Conservation (phyloP, 2,797 vertebrate species). For the Eleutherodactylus coqui region DNA sequence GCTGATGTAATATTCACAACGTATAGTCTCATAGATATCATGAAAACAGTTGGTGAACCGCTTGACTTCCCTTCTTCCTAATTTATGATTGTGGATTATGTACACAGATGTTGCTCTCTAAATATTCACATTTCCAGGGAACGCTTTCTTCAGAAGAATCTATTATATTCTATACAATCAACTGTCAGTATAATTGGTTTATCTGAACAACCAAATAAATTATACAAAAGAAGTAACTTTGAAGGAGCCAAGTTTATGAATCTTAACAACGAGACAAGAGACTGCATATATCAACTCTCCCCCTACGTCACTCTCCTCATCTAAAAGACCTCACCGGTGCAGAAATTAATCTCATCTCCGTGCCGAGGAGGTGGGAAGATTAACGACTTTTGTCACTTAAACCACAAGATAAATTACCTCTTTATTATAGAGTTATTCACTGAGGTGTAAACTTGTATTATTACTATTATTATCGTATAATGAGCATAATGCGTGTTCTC, state of each 20-base stretch:
- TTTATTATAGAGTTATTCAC: neutral
- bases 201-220: neutral
- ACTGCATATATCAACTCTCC: neutral
- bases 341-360: neutral
- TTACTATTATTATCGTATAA: neutral
- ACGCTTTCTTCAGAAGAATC: neutral
- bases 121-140: conserved; percentile 18
- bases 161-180: neutral
- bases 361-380: neutral
- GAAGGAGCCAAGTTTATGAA: neutral
- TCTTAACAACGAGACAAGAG: neutral
- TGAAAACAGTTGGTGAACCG: neutral
- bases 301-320: neutral
- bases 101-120: neutral
- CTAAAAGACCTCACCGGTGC: neutral
- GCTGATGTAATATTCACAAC: neutral
- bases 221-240: conserved; percentile 11
- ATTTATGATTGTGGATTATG: neutral
- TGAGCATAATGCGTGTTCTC: neutral
- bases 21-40: neutral
- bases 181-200: conserved; percentile 14
- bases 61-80: neutral
- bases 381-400: conserved; percentile 2
- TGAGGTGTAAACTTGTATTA: neutral
- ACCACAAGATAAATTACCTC: neutral